phyloP scores from a whole-genome alignment of 1,140 invertebrate species.

The Cydia splendana region DNA sequence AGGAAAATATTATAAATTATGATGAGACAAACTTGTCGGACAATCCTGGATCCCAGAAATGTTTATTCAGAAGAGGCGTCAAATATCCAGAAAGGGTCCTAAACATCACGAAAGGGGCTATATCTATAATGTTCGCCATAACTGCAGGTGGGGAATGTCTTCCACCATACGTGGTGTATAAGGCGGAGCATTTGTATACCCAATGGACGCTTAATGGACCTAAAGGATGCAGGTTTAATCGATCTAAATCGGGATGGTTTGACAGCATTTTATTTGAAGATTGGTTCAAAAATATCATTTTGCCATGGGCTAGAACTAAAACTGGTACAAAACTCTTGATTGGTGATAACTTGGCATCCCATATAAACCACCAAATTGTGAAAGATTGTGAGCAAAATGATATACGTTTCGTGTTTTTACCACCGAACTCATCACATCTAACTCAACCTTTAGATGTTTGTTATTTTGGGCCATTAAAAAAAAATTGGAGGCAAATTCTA shows the following conservation, averaged over 20 bases:
- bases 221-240: slow-evolving; percentile 54
- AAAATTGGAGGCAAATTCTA: slow-evolving; percentile 56
- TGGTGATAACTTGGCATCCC: background rate
- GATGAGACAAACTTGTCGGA: slow-evolving; percentile 73
- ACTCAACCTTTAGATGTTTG: slow-evolving; percentile 50
- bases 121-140: slow-evolving; percentile 62
- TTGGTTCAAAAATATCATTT: slow-evolving; percentile 53
- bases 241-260: slow-evolving; percentile 65
- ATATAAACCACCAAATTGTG: slow-evolving; percentile 35
- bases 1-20: slow-evolving; percentile 66
- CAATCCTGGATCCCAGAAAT: slow-evolving; percentile 57
- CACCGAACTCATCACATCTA: slow-evolving; percentile 58
- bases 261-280: slow-evolving; percentile 58
- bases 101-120: slow-evolving; percentile 54
- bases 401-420: slow-evolving; percentile 52
- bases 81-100: slow-evolving; percentile 60
- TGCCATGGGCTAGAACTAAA: slow-evolving; percentile 40
- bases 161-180: slow-evolving; percentile 39
- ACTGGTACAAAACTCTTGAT: slow-evolving; percentile 31
- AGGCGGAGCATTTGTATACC: slow-evolving; percentile 58
- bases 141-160: slow-evolving; percentile 51
- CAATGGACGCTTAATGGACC: slow-evolving; percentile 62
- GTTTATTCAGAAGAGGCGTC: slow-evolving; percentile 49
- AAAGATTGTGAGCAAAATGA: slow-evolving; percentile 53
- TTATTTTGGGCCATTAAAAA: slow-evolving; percentile 64